Conservation (phyloP, 1,140 invertebrate species). For the Cylas formicarius region DNA sequence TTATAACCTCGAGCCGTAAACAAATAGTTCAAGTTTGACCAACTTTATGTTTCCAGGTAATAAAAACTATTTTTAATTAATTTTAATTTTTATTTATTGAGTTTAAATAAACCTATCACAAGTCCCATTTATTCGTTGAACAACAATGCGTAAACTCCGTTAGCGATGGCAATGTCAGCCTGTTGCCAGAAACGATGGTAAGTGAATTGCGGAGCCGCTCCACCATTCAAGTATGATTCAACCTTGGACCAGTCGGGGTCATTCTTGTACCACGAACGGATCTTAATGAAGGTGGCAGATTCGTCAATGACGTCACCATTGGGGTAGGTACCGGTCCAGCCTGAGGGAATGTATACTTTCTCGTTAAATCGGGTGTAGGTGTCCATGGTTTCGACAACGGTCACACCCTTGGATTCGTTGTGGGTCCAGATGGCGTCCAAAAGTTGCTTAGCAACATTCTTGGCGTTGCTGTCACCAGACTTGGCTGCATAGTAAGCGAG, state of each 20-base stretch:
- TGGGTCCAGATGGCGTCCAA: constrained; percentile 18
- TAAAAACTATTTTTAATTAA: too few species aligned
- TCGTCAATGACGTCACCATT: constrained; percentile 24
- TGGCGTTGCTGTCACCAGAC: constrained; percentile 15
- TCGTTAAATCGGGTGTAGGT: constrained; percentile 20
- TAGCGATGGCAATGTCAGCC: constrained; percentile 20
- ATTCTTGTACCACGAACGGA: constrained; percentile 24
- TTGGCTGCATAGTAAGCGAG: constrained; percentile 22
- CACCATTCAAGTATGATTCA: constrained; percentile 18
- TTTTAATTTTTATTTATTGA: too few species aligned
- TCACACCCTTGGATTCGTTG: constrained; percentile 14
- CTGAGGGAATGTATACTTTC: constrained; percentile 16
- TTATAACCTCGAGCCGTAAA: too few species aligned
- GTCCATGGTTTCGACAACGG: constrained; percentile 6
- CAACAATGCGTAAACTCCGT: constrained; percentile 18
- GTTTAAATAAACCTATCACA: too few species aligned
- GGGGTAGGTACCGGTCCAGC: constrained; percentile 23
- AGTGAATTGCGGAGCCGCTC: constrained; percentile 14
- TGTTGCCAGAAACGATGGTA: constrained; percentile 25
- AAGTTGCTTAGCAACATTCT: constrained; percentile 19
- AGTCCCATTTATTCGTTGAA: constrained; percentile 22
- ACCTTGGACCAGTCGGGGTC: constrained; percentile 22
- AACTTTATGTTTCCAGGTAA: too few species aligned
- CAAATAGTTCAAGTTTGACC: too few species aligned
- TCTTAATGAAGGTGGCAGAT: constrained; percentile 20